Base-by-base conservation (phyloP, 2,797 vertebrate species). In the Parauchenoglanis punctatus region DNA sequence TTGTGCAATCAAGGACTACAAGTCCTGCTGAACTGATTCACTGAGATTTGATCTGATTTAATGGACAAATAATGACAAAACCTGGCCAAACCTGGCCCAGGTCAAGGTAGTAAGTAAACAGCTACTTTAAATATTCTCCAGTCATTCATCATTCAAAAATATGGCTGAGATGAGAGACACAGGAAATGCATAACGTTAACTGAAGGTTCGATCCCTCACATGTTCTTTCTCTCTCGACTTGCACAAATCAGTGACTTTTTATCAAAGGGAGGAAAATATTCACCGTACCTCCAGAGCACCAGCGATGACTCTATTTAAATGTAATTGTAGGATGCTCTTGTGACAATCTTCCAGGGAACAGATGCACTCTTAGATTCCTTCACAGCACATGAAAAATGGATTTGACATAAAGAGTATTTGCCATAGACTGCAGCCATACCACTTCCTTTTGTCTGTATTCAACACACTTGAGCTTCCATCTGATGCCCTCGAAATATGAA, bases 361-460 rank as follows among this genome's bases (percentile, higher is more conserved):
- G 83, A 35, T 54, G 44, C 70, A 15, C 76, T 75, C 83, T 84
- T 46, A 77, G 25, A 46, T 15, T 86, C 20, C 84, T 87, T 46
- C n/a, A 65, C 28, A 31, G 73, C 63, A 65, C 44, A 67, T 49
- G 17, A 77, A 77, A 77, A 77, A 77, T 35, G 12, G 58, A 76
- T 49, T 46, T 10, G 72, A 25, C 75, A 18, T 75, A 88, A 82
- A 35, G 87, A 89, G 90, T 87, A 82, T 77, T 91, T 91, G 93
- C 91, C 93, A 92, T 87, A 88, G 92, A 90, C 91, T 91, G 89
- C 89, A 80, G 91, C 93, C 91, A 94, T 93, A 94, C 89, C 91
- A 75, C 90, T 91, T 91, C 91, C 91, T 89, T 90, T 91, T 88
- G 88, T 87, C 88, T 82, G 15, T 7, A n/a, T 89, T 86, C 92